phyloP scores from a whole-genome alignment of 1,140 invertebrate species.

The Phenacoccus solenopsis region DNA sequence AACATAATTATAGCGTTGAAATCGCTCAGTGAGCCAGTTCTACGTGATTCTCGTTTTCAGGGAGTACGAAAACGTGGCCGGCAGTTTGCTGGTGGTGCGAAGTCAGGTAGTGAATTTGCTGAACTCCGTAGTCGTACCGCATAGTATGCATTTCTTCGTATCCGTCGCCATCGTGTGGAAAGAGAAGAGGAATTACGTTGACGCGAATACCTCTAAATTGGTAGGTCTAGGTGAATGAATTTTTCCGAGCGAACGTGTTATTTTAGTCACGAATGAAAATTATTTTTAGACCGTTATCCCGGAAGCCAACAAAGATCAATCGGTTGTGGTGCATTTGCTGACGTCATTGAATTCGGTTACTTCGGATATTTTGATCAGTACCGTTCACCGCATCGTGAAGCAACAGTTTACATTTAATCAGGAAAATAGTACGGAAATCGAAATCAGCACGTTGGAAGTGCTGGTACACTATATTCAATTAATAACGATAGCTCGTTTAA shows the following conservation, averaged over 20 bases:
- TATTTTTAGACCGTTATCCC: slow-evolving; percentile 40
- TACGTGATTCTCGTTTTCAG: not conserved
- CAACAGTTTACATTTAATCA: slow-evolving; percentile 40
- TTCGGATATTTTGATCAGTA: slow-evolving; percentile 74
- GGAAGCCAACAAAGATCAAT: slow-evolving; percentile 54
- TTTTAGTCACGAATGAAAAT: not conserved
- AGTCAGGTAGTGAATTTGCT: slow-evolving; percentile 72
- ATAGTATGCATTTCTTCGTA: slow-evolving; percentile 67
- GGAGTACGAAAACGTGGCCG: slow-evolving; percentile 34
- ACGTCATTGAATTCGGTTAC: slow-evolving; percentile 71
- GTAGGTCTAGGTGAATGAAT: not conserved
- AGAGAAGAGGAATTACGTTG: slow-evolving; percentile 41
- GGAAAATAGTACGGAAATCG: slow-evolving; percentile 33
- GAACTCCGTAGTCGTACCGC: slow-evolving; percentile 74
- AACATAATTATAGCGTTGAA: not conserved
- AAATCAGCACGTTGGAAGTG: slow-evolving; percentile 49
- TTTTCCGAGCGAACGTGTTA: not conserved
- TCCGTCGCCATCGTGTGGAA: slow-evolving; percentile 83
- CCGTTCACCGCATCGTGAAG: slow-evolving; percentile 65
- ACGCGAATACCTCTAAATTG: not conserved
- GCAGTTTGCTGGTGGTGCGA: slow-evolving; percentile 50
- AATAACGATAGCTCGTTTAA: slow-evolving; percentile 50
- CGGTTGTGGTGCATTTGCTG: slow-evolving; percentile 65
- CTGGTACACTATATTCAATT: slow-evolving; percentile 60
- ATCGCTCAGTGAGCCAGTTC: not conserved